phyloP scores from a whole-genome alignment of 2,888 invertebrate genomes.

The Dicyrtoma fusca region DNA sequence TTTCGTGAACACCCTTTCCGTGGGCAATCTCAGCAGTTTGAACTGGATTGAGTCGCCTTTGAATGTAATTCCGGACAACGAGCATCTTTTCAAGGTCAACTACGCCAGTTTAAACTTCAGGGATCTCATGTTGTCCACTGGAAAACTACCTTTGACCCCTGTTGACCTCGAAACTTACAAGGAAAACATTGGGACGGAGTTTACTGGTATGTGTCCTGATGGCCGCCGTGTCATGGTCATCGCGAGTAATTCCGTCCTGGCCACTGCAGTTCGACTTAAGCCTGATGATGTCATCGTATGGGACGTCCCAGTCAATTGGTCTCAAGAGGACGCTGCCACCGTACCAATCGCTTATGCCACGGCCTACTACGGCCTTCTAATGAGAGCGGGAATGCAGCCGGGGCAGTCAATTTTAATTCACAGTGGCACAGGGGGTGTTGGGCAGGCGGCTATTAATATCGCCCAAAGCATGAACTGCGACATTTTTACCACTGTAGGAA shows the following conservation, averaged over 20 bases:
- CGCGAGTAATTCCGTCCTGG: slow-evolving; percentile 72
- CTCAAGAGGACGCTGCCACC: slow-evolving; percentile 58
- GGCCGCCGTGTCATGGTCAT: slow-evolving; percentile 63
- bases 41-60: slow-evolving; percentile 78
- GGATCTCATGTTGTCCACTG: slow-evolving; percentile 92
- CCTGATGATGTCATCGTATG: slow-evolving; percentile 62
- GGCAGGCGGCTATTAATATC: slow-evolving; percentile 75
- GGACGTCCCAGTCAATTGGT: slow-evolving; percentile 68
- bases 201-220: slow-evolving; percentile 64
- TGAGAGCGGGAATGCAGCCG: too few species aligned
- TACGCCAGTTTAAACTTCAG: slow-evolving; percentile 74
- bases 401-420: too few species aligned
- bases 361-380: slow-evolving; percentile 16
- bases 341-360: slow-evolving; percentile 70
- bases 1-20: slow-evolving; percentile 73
- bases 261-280: slow-evolving; percentile 64
- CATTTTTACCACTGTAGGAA: slow-evolving; percentile 73
- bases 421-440: slow-evolving; percentile 76
- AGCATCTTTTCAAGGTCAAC: too few species aligned
- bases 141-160: slow-evolving; percentile 71
- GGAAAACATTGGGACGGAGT: slow-evolving; percentile 68
- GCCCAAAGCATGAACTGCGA: slow-evolving; percentile 69
- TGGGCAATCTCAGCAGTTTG: slow-evolving; percentile 84
- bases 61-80: too few species aligned
- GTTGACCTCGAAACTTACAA: too few species aligned